Evolutionary conservation across 2,113 vertebrate species (phyloP).

Genomic region (Carlito syrichta): DNA sequence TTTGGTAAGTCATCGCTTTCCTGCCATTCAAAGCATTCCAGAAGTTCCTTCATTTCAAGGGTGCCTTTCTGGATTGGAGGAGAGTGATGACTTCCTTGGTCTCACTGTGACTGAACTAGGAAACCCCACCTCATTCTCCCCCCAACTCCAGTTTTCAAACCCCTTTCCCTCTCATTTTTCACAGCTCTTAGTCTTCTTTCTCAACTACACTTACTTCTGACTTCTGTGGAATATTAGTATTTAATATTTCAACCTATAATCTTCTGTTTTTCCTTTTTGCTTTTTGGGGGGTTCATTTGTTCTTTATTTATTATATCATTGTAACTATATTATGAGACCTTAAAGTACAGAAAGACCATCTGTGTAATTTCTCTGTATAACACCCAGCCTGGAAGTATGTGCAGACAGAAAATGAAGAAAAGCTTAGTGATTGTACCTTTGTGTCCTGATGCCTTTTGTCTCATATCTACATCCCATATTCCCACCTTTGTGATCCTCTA

Average conservation of each 20-base stretch:
- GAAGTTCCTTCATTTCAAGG: neutral
- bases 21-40: neutral
- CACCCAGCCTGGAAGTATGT: neutral
- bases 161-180: neutral
- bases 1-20: neutral
- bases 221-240: neutral
- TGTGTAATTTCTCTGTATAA: constrained; percentile 7
- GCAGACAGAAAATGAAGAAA: neutral
- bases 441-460: neutral
- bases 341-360: neutral
- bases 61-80: neutral
- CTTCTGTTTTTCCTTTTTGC: neutral
- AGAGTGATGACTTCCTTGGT: neutral
- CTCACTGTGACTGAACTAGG: neutral
- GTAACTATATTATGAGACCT: neutral
- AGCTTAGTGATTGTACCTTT: neutral
- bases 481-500: neutral
- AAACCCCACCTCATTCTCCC: no score
- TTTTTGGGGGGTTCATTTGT: neutral
- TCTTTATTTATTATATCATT: constrained; percentile 21
- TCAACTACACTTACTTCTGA: neutral
- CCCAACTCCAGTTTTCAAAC: neutral
- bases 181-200: neutral
- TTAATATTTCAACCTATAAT: neutral
- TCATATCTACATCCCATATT: neutral